Evolutionary conservation across 1,140 invertebrate species (phyloP).

Genomic region (Branchinecta lynchi): DNA sequence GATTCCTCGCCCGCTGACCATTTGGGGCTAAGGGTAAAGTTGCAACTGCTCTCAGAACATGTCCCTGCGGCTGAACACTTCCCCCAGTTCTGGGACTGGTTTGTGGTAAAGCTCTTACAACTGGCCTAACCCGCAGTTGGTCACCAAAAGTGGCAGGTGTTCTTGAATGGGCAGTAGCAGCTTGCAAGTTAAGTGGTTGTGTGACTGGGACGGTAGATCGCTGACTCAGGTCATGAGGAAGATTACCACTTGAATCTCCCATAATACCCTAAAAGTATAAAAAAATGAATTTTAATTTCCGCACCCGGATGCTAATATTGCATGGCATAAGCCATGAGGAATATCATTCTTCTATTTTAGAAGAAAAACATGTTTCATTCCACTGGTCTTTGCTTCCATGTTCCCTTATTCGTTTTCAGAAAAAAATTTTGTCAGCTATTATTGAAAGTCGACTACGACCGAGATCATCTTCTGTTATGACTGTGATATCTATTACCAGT

Average conservation of each 20-base stretch:
- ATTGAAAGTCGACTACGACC: too few species aligned
- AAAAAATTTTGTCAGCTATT: too few species aligned
- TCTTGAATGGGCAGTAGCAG: background rate
- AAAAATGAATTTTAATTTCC: too few species aligned
- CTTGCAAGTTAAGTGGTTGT: background rate
- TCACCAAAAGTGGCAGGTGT: background rate
- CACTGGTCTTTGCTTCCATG: too few species aligned
- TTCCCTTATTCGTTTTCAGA: too few species aligned
- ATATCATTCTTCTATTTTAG: too few species aligned
- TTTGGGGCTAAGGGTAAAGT: background rate
- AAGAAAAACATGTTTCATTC: too few species aligned
- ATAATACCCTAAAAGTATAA: background rate
- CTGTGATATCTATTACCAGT: too few species aligned
- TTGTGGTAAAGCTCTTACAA: background rate
- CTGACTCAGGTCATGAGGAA: constrained; percentile 3
- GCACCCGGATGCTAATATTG: too few species aligned
- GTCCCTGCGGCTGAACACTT: background rate
- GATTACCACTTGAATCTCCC: background rate
- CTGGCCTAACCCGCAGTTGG: background rate
- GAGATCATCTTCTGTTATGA: too few species aligned
- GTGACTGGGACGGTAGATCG: background rate
- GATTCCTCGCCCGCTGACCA: background rate
- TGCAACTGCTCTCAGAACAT: background rate
- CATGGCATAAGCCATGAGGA: too few species aligned
- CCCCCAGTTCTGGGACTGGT: background rate